These are phyloP conservation scores for Gambusia affinis DNA, from an alignment of 2,113 vertebrate species.

Conservation along the genomic window DNA sequence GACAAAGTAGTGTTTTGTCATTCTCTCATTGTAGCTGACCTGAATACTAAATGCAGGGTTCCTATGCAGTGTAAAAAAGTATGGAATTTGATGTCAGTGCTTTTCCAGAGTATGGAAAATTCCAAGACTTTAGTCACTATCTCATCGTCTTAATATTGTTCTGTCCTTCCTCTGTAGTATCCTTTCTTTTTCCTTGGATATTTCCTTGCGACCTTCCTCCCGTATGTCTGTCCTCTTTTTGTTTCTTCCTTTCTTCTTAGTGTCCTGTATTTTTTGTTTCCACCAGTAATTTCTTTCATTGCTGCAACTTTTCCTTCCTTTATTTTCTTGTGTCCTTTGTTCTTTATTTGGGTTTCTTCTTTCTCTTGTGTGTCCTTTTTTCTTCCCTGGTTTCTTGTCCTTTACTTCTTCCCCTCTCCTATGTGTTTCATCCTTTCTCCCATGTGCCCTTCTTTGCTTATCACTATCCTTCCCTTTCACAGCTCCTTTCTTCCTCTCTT, in stretches of 20 bases:
- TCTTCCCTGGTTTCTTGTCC: neutral
- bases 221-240: neutral
- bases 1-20: slow-evolving; percentile 71
- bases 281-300: neutral
- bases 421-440: neutral
- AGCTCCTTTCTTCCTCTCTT: too few species aligned
- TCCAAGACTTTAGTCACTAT: neutral
- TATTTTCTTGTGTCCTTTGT: neutral
- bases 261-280: neutral
- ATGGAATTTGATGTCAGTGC: neutral
- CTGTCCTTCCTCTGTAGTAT: neutral
- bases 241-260: neutral
- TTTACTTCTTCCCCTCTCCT: neutral
- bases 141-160: neutral
- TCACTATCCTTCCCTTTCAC: too few species aligned
- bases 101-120: neutral
- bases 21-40: slow-evolving; percentile 59
- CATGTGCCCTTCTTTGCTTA: too few species aligned
- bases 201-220: neutral
- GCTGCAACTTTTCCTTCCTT: neutral
- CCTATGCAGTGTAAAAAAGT: neutral
- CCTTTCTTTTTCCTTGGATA: neutral
- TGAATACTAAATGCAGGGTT: slow-evolving; percentile 52
- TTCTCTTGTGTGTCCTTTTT: neutral
- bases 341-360: neutral